A percentile compares a stretch with the other conserved stretches of the same genome.
Evolutionary conservation across 2,113 vertebrate genomes (phyloP).

Genomic region (Callionymus lyra): DNA sequence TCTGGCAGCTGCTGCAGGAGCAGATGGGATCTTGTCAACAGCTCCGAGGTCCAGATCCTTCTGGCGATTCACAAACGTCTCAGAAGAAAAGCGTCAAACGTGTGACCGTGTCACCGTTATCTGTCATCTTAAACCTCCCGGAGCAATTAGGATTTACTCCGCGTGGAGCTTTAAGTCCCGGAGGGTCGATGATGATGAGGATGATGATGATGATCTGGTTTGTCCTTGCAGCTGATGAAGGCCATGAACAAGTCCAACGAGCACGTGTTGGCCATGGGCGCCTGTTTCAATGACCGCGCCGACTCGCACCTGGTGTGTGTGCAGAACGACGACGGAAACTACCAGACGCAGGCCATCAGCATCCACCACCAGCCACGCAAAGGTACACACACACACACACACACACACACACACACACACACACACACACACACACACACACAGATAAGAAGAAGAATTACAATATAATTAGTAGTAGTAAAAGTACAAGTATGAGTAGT

Average conservation of each 20-base stretch:
- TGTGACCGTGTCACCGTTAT: conserved; percentile 11
- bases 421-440: no score
- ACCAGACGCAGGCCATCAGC: conserved; percentile 98
- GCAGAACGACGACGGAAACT: conserved; percentile 96
- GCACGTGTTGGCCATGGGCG: conserved; percentile 91
- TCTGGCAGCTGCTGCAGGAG: no score
- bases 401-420: background rate
- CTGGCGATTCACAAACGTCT: no score
- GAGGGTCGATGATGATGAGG: conserved; percentile 18
- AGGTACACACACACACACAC: conserved; percentile 58
- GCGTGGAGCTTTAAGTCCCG: background rate
- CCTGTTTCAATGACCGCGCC: conserved; percentile 90
- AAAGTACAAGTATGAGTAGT: no score
- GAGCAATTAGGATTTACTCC: conserved; percentile 38
- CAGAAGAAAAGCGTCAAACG: background rate
- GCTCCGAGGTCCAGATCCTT: no score
- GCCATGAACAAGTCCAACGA: conserved; percentile 99
- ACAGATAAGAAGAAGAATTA: no score
- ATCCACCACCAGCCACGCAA: conserved; percentile 94
- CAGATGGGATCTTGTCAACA: no score
- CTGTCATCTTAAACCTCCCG: conserved; percentile 31
- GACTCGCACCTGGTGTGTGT: conserved; percentile 96
- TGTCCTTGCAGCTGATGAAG: conserved; percentile 88
- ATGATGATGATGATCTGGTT: conserved; percentile 9
- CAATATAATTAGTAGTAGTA: no score